A percentile compares a stretch with the other conserved stretches of the same genome.
Conservation (phyloP, 2,888 invertebrate genomes). For the Xanthorhoe spadicearia region DNA sequence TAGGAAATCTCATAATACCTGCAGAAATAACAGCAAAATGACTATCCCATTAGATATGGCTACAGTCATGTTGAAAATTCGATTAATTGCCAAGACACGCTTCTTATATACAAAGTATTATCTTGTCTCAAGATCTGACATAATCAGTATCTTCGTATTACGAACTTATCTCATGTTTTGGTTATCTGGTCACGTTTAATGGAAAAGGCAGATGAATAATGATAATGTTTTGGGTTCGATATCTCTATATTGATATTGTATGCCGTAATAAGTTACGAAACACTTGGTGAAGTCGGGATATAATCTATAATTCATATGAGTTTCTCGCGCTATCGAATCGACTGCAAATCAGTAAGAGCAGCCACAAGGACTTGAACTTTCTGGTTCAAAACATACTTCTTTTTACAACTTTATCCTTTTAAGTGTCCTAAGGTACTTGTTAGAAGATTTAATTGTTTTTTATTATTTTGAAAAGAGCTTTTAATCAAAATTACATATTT, state of each 20-base stretch:
- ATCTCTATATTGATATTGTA: constrained; percentile 24
- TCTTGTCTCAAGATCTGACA: constrained; percentile 53
- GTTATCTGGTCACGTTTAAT: constrained; percentile 54
- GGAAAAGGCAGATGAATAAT: constrained; percentile 44
- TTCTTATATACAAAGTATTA: constrained; percentile 65
- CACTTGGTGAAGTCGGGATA: neutral
- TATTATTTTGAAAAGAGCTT: no score
- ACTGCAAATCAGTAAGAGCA: neutral
- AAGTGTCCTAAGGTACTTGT: no score
- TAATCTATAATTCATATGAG: neutral
- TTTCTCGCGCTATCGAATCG: neutral
- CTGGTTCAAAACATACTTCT: no score
- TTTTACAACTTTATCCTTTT: no score
- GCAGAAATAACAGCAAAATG: constrained; percentile 54
- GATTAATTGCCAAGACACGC: constrained; percentile 48
- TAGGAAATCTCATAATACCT: constrained; percentile 45
- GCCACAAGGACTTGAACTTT: no score
- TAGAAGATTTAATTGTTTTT: no score
- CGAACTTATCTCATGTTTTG: constrained; percentile 54
- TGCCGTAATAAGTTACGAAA: constrained; percentile 21
- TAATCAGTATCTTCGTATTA: constrained; percentile 50
- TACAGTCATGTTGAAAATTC: constrained; percentile 65
- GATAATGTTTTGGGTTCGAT: constrained; percentile 41
- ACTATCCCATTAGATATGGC: constrained; percentile 55
- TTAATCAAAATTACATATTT: no score